Evolutionary conservation across 2,113 vertebrate genomes (phyloP).

Genomic region (Hippocampus comes): DNA sequence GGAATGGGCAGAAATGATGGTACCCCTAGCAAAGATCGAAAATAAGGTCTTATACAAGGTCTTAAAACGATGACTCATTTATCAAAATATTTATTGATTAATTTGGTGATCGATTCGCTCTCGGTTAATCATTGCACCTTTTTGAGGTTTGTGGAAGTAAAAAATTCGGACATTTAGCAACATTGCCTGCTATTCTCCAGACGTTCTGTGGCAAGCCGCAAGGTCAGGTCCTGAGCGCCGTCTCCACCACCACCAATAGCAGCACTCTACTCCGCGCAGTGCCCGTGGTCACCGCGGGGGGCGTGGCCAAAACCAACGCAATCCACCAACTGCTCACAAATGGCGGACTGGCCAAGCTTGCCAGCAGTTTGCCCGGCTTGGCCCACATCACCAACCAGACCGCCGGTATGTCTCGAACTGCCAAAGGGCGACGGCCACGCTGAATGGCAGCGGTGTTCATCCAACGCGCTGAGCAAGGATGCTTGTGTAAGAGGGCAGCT

Average conservation of each 20-base stretch:
- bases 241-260: constrained; percentile 62
- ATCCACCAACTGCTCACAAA: constrained; percentile 94
- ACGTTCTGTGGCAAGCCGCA: constrained; percentile 74
- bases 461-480: constrained; percentile 36
- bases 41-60: no score
- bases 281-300: constrained; percentile 82
- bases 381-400: constrained; percentile 90
- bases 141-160: no score
- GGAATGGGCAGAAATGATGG: no score
- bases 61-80: no score
- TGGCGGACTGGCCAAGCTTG: constrained; percentile 88
- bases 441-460: constrained; percentile 54
- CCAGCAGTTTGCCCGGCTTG: constrained; percentile 87
- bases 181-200: constrained; percentile 50
- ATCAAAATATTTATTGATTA: no score
- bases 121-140: no score
- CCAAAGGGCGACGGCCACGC: constrained; percentile 66
- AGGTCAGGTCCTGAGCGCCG: constrained; percentile 74
- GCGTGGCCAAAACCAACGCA: constrained; percentile 82
- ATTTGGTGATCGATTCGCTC: no score
- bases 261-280: constrained; percentile 83
- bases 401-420: constrained; percentile 78
- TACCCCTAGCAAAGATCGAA: no score
- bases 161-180: neutral
- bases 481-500: constrained; percentile 26